phyloP scores from a whole-genome alignment of 2,797 vertebrate species.

The Tamandua tetradactyla region DNA sequence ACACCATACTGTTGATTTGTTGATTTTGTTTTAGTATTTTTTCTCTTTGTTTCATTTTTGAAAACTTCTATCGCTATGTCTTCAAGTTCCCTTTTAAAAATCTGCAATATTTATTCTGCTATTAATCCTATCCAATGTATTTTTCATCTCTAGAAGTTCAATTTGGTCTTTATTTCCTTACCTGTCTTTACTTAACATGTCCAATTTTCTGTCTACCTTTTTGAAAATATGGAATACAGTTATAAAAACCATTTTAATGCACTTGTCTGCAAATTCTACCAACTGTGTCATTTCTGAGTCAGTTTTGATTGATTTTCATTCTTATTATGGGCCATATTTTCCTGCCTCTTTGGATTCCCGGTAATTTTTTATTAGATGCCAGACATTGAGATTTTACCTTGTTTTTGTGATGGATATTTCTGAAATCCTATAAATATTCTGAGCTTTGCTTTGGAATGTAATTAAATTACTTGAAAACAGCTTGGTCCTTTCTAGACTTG shows the following conservation, averaged over 20 bases:
- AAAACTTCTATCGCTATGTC: neutral
- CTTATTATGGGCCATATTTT: neutral
- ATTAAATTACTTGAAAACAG: neutral
- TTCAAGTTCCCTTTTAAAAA: neutral
- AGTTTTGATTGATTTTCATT: neutral
- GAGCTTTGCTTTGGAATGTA: neutral
- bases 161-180: neutral
- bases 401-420: neutral
- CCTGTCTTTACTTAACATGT: neutral
- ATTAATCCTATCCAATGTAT: neutral
- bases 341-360: neutral
- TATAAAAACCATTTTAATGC: neutral
- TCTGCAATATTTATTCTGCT: neutral
- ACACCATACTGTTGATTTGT: neutral
- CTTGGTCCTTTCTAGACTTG: neutral
- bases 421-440: neutral
- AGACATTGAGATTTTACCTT: neutral
- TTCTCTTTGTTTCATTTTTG: neutral
- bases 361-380: slow-evolving; percentile 24
- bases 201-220: neutral
- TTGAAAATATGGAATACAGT: neutral
- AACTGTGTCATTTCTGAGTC: neutral
- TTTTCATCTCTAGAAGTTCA: slow-evolving; percentile 4
- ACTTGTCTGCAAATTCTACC: neutral
- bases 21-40: neutral